Evolutionary conservation across 2,797 vertebrate species (phyloP), one percentile per base, ranked within the genome.

Genomic region (Apogon talboti): DNA sequence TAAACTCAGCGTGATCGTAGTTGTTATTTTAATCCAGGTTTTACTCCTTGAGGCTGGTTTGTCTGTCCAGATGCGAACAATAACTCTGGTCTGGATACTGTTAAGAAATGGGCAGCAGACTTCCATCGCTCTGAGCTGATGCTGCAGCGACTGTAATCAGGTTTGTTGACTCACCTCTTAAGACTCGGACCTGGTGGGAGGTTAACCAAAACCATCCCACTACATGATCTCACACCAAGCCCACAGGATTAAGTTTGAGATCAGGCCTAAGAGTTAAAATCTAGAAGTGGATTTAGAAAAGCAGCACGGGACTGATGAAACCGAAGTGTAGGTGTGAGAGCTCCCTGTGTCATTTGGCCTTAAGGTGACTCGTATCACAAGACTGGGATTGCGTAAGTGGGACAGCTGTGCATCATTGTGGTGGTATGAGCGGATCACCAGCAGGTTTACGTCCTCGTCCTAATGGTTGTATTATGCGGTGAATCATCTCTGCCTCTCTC

Each of bases 391-490:
- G 68, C 0, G 42, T 64, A 79, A 81, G 0, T 0, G 0, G 19
- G 60, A 64, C 64, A 56, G 74, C 62, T 52, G 67, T 76, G 72
- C 72, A 41, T 81, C 75, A 71, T 15, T 11, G 38, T 5, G 16
- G 56, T 49, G 67, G 71, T 16, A 57, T 79, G 78, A 59, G 58
- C 46, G 62, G 65, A 71, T 80, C 76, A 62, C 7, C 57, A 14
- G 71, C 69, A 54, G 78, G 58, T 77, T 77, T 62, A 40, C 28
- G 13, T 70, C 49, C 45, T 46, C 7, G 11, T 53, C 59, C 69
- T 71, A 56, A 62, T 45, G 53, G 11, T 16, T 13, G 19, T 21
- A 15, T 70, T 62, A 66, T 53, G 74, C 3, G 53, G 59, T 83
- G 76, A 82, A 66, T 79, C 76, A 78, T 59, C 8, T 35, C 59